Percentiles rank a stretch among this genome's conserved stretches.
Evolutionary conservation across 23 tunicate species (phyloP).

Genomic region (Halocynthia aurantium): DNA sequence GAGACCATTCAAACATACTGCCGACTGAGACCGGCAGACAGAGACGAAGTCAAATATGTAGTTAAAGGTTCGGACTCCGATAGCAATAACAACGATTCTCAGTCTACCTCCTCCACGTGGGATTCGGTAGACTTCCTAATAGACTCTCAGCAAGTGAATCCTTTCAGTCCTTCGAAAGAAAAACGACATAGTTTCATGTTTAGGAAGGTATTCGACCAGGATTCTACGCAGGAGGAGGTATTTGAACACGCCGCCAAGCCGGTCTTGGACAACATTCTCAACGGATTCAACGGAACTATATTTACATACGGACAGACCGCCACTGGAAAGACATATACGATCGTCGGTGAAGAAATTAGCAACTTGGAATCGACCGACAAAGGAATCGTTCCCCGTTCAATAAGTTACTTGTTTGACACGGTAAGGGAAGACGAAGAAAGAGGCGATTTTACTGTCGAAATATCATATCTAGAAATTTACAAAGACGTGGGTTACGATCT

Average conservation of each 20-base stretch:
- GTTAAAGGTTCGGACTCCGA: slow-evolving; percentile 7
- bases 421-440: slow-evolving; percentile 16
- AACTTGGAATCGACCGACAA: slow-evolving; percentile 1
- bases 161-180: slow-evolving; percentile 21
- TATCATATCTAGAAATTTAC: slow-evolving; percentile 83
- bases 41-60: slow-evolving; percentile 23
- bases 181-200: slow-evolving; percentile 49
- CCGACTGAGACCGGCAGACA: slow-evolving; percentile 18
- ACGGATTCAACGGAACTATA: slow-evolving; percentile 91
- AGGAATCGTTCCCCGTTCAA: slow-evolving; percentile 53
- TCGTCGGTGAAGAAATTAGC: slow-evolving; percentile 43
- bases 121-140: slow-evolving; percentile 17
- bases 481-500: slow-evolving; percentile 79
- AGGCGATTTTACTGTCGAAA: slow-evolving; percentile 32
- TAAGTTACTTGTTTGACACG: slow-evolving; percentile 40
- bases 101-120: background rate
- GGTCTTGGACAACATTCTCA: slow-evolving; percentile 57
- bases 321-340: slow-evolving; percentile 88
- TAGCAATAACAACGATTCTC: background rate
- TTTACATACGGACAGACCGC: slow-evolving; percentile 98
- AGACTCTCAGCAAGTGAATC: slow-evolving; percentile 20
- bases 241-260: slow-evolving; percentile 62
- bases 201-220: slow-evolving; percentile 60
- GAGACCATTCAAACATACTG: slow-evolving; percentile 20
- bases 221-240: slow-evolving; percentile 55